Conservation (phyloP, 1,140 invertebrate genomes). For the Philotrypesis tridentata region DNA sequence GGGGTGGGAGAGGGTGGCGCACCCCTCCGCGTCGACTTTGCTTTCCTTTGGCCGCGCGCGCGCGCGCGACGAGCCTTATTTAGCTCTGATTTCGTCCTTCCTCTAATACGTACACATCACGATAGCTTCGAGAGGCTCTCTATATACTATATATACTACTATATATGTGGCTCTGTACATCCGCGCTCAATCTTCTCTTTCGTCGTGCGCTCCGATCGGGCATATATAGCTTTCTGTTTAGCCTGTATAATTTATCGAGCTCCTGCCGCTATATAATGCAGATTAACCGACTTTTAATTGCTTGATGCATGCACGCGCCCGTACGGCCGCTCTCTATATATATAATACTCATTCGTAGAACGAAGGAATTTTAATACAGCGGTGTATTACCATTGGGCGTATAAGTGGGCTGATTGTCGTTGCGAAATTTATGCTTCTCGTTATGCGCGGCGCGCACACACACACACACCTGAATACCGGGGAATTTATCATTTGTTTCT, state of each 20-base stretch:
- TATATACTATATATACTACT: neutral
- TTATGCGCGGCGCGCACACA: too few species aligned
- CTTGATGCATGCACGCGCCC: conserved; percentile 12
- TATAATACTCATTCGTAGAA: too few species aligned
- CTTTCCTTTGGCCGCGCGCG: conserved; percentile 8
- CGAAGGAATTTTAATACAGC: too few species aligned
- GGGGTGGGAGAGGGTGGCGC: neutral
- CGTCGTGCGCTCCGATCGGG: neutral
- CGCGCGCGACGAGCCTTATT: too few species aligned
- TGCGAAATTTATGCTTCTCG: too few species aligned
- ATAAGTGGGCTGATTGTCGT: too few species aligned
- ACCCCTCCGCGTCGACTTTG: neutral
- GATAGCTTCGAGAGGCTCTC: too few species aligned
- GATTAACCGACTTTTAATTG: conserved; percentile 37
- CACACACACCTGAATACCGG: neutral
- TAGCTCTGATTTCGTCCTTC: too few species aligned
- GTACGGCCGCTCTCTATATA: too few species aligned
- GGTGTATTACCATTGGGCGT: too few species aligned
- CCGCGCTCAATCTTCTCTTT: neutral
- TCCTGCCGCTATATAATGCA: neutral
- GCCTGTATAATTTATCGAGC: conserved; percentile 9
- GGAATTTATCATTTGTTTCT: neutral
- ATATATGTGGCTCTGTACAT: neutral
- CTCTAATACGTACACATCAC: too few species aligned
- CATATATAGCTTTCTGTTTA: conserved; percentile 37